These are phyloP conservation scores for Thalassoma bifasciatum DNA, from an alignment of 2,113 vertebrate genomes.

Conservation along the genomic window DNA sequence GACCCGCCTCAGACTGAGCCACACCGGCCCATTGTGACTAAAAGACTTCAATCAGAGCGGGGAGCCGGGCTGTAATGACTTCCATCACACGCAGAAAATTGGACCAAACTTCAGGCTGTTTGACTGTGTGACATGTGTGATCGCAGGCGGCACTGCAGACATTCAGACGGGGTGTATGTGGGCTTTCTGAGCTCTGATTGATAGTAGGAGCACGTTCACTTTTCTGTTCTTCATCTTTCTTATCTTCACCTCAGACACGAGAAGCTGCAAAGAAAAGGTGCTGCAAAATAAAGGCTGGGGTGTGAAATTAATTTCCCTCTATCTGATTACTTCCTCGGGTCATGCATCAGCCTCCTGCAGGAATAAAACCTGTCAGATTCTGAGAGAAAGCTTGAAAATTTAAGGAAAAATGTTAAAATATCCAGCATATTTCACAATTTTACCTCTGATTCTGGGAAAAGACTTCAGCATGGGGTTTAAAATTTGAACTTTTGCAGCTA, in stretches of 20 bases:
- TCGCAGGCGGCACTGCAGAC: neutral
- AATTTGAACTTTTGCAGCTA: too few relatives aligned
- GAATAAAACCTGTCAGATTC: neutral
- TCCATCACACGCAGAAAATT: slow-evolving; percentile 70
- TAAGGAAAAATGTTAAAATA: slow-evolving; percentile 9
- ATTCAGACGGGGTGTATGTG: slow-evolving; percentile 3
- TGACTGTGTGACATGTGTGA: slow-evolving; percentile 49
- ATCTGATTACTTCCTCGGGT: slow-evolving; percentile 31
- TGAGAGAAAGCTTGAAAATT: neutral
- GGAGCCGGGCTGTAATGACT: slow-evolving; percentile 64
- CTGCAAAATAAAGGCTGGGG: slow-evolving; percentile 5
- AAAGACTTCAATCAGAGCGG: slow-evolving; percentile 77
- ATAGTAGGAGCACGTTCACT: slow-evolving; percentile 8
- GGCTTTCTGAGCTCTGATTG: neutral
- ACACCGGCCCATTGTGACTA: slow-evolving; percentile 50
- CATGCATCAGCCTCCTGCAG: slow-evolving; percentile 36
- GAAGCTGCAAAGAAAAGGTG: slow-evolving; percentile 7
- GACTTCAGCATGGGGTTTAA: too few relatives aligned
- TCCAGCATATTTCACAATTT: neutral
- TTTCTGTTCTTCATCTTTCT: slow-evolving; percentile 25
- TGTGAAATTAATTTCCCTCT: slow-evolving; percentile 40
- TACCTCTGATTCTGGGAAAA: too few relatives aligned
- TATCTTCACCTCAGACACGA: slow-evolving; percentile 7
- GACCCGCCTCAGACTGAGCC: slow-evolving; percentile 53
- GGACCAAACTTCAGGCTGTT: slow-evolving; percentile 52